phyloP scores from a whole-genome alignment of 2,797 vertebrate species.

The Macropus fuliginosus region DNA sequence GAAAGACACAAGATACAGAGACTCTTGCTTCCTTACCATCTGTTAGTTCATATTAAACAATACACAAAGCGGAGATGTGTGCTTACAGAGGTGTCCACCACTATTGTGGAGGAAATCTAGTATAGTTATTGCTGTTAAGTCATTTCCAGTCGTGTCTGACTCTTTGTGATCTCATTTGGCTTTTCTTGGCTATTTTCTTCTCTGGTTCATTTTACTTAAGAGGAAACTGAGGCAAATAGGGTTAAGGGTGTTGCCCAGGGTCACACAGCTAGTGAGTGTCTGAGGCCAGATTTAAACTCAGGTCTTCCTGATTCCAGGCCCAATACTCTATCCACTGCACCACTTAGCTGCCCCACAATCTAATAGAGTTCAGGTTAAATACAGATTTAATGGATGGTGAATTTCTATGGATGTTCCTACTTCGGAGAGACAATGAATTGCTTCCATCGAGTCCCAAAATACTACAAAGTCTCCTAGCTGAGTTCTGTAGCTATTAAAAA shows the following conservation, averaged over 20 bases:
- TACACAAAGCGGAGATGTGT: not conserved
- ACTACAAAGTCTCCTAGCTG: not conserved
- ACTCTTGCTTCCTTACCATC: not conserved
- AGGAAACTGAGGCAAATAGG: not conserved
- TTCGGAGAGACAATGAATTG: not conserved
- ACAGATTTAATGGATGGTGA: not conserved
- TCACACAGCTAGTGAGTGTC: not conserved
- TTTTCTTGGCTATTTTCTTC: not conserved
- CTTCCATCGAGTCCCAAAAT: not conserved
- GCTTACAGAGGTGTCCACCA: not conserved
- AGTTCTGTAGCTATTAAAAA: not conserved
- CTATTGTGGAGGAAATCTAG: not conserved
- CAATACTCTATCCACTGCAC: not conserved
- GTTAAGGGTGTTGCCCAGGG: not conserved
- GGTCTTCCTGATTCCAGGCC: not conserved
- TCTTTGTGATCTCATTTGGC: not conserved
- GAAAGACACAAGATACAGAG: not conserved
- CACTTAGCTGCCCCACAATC: not conserved
- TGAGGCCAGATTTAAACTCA: not conserved
- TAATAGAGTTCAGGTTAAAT: not conserved
- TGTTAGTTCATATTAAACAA: not conserved
- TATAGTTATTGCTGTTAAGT: not conserved
- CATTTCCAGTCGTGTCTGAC: not conserved
- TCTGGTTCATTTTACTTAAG: not conserved
- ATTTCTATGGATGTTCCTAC: not conserved